Evolutionary conservation across 2,113 vertebrate genomes (phyloP).

Genomic region (Pterocles orientalis): DNA sequence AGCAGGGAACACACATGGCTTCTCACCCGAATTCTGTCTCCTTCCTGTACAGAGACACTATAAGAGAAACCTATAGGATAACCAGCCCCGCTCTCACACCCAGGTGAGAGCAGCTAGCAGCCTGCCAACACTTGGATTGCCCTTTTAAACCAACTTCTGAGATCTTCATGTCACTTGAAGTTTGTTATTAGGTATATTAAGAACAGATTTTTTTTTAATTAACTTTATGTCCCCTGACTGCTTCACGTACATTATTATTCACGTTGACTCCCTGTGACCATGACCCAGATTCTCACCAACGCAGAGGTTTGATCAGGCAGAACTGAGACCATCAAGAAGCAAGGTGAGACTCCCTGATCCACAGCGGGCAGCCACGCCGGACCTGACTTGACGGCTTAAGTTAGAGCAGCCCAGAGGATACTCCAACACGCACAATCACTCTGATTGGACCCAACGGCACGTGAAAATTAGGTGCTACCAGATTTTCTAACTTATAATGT

Average conservation of each 20-base stretch:
- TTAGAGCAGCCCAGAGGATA: not conserved
- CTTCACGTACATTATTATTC: not conserved
- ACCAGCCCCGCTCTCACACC: not conserved
- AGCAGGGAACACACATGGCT: accelerated
- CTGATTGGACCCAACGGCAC: not conserved
- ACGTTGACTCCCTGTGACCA: not conserved
- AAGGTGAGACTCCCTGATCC: not conserved
- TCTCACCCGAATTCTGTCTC: not conserved
- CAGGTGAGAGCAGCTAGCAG: accelerated
- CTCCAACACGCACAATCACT: not conserved
- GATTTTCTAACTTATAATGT: not conserved
- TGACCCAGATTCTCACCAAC: conserved; percentile 25
- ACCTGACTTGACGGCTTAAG: conserved; percentile 24
- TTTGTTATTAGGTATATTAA: not conserved
- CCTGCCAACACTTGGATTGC: not conserved
- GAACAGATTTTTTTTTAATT: conserved; percentile 51
- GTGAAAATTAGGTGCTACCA: not conserved
- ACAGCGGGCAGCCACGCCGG: not conserved
- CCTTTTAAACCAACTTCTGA: not conserved
- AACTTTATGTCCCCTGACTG: conserved; percentile 50
- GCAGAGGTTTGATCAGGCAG: not conserved
- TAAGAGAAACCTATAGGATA: not conserved
- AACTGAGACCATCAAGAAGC: not conserved
- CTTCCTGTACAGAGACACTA: accelerated
- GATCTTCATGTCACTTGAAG: not conserved